Conservation (phyloP, 2,797 vertebrate genomes). For the Hephaestus fuliginosus region DNA sequence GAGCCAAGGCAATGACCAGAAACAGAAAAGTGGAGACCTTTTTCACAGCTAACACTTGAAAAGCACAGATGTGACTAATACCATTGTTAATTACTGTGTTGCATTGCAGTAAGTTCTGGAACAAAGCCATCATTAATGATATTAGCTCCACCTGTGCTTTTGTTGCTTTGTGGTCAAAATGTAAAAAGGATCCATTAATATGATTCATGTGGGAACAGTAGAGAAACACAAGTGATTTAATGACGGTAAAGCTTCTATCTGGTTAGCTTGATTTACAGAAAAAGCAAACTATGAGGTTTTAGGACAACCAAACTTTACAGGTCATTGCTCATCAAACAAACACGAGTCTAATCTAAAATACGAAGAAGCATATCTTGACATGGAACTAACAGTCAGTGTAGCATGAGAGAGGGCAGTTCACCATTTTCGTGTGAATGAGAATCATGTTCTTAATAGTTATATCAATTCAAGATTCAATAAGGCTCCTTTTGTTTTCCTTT, state of each 20-base stretch:
- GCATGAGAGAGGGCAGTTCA: not conserved
- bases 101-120: conserved; percentile 21
- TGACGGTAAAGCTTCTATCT: not conserved
- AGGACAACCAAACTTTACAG: not conserved
- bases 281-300: not conserved
- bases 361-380: not conserved
- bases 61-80: not conserved
- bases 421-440: not conserved
- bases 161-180: conserved; percentile 7
- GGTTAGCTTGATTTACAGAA: not conserved
- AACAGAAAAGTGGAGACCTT: not conserved
- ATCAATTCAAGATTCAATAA: not conserved
- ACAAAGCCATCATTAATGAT: not conserved
- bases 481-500: not conserved
- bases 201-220: no score
- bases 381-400: conserved; percentile 6
- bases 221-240: no score
- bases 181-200: not conserved
- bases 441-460: not conserved
- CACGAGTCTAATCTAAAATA: conserved; percentile 9
- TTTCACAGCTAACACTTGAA: not conserved
- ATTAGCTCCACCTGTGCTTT: conserved; percentile 3
- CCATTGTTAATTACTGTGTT: not conserved
- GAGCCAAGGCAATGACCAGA: not conserved
- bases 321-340: not conserved